These are phyloP conservation scores for Peromyscus californicus DNA, from an alignment of 2,113 vertebrate species.

Conservation along the genomic window DNA sequence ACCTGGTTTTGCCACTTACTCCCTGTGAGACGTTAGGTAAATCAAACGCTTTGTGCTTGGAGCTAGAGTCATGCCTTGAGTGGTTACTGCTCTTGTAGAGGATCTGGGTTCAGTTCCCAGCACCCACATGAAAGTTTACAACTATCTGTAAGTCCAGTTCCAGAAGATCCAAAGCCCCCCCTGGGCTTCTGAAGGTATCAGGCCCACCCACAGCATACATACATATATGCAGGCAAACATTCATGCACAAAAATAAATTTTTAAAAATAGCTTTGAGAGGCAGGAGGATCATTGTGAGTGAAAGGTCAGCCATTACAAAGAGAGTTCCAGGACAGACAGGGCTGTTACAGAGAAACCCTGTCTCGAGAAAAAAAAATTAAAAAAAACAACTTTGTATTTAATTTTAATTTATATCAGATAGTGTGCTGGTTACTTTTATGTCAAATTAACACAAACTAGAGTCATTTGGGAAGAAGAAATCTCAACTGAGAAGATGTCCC, in stretches of 20 bases:
- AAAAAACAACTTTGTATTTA: not conserved
- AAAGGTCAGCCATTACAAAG: not conserved
- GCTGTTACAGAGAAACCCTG: not conserved
- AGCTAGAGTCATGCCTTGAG: not conserved
- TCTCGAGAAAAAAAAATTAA: not conserved
- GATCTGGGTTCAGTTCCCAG: not conserved
- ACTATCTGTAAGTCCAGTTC: not conserved
- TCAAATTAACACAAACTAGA: not conserved
- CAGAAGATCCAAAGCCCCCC: not conserved
- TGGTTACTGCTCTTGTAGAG: not conserved
- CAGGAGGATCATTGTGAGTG: not conserved
- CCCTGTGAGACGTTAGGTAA: not conserved
- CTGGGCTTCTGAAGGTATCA: not conserved
- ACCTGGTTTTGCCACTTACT: not conserved
- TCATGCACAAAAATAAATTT: not conserved
- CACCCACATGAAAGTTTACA: not conserved
- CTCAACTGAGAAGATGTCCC: not conserved
- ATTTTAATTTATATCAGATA: not conserved
- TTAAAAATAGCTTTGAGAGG: not conserved
- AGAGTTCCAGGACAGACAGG: not conserved
- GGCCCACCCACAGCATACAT: not conserved
- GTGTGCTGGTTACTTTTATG: not conserved
- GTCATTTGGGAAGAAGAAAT: not conserved
- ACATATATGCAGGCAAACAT: not conserved
- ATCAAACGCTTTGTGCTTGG: not conserved